Evolutionary conservation across 2,113 vertebrate species (phyloP).

Genomic region (Lagopus muta): DNA sequence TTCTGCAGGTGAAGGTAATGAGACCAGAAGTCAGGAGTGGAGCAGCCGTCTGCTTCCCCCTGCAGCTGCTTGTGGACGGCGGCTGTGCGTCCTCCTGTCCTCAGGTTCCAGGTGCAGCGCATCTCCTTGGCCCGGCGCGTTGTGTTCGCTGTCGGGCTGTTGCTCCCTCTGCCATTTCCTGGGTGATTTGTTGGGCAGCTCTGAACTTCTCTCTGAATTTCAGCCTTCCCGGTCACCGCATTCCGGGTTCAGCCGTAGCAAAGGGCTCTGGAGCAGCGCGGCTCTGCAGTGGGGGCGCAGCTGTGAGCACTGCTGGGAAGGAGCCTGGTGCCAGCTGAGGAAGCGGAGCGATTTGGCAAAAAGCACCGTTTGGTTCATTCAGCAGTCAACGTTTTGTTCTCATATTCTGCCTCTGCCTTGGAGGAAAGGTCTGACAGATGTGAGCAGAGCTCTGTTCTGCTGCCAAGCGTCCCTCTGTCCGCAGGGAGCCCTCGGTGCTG

Average conservation of each 20-base stretch:
- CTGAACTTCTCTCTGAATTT: background rate
- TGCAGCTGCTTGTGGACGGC: fast-evolving
- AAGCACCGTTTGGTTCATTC: background rate
- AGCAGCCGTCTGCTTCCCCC: background rate
- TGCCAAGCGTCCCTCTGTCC: too few relatives aligned
- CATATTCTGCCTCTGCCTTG: background rate
- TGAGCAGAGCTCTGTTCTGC: background rate
- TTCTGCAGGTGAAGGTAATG: background rate
- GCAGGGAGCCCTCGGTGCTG: too few relatives aligned
- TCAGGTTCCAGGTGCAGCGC: fast-evolving
- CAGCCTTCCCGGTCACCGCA: too few relatives aligned
- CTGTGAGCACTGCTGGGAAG: background rate
- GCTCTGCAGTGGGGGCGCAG: too few relatives aligned
- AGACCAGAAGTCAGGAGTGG: background rate
- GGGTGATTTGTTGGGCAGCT: too few relatives aligned
- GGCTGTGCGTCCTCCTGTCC: background rate
- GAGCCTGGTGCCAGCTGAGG: background rate
- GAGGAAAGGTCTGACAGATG: background rate
- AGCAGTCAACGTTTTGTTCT: too few relatives aligned
- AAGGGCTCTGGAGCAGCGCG: background rate
- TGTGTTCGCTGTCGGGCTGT: background rate
- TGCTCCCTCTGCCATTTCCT: background rate
- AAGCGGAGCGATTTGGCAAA: background rate
- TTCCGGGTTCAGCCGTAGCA: background rate
- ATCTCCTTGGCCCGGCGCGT: fast-evolving